Base-by-base conservation (phyloP, 92 coral and sea anemone species). In the Bergia sp. region DNA sequence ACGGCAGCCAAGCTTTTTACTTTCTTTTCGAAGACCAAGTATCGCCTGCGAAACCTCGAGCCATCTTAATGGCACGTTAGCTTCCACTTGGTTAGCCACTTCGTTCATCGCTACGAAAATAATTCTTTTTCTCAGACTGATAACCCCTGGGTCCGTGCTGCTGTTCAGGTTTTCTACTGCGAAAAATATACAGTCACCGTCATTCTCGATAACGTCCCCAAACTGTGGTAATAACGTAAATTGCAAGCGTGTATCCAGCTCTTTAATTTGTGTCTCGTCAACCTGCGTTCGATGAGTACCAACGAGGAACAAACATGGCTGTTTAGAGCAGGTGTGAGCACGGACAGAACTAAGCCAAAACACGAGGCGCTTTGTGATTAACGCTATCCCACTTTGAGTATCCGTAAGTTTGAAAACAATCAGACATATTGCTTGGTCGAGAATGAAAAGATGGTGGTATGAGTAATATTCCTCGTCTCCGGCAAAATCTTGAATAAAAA, bases 401-500 rank as follows among this genome's bases (percentile, higher is more conserved):
- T 77, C 81, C 18, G 18, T 77, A 43, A 77, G 58, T 77, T 20
- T 77, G 15, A 77, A 77, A 44, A 77, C 81, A 41, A 77, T 43
- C 36, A 77, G 21, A 20, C 37, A 41, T 15, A 77, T 77, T 77
- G 81, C 81, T 21, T 77, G 81, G 50, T 77, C 81, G 37, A 77
- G 81, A 21, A 77, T 77, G 12, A 77, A 77, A 6, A 77, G 55
- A 20, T 77, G 81, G 12, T 77, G 81, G 58, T 77, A 77, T 0
- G 81, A 77, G 50, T 77, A 77, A 21, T 77, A 77, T 36, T 77
- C 81, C 29, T 44, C 55, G 40, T 77, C 81, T 44, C 81, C 81
- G 11, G 81, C 81, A 41, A 77, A 77, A 77, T 77, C 81, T 40
- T 77, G 81, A 77, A 77, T 77, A 38, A 77, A 11, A 77, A 77